A percentile compares a stretch with the other conserved stretches of the same genome.
Conservation (phyloP, 2,113 vertebrate species). For the Philantomba maxwellii region DNA sequence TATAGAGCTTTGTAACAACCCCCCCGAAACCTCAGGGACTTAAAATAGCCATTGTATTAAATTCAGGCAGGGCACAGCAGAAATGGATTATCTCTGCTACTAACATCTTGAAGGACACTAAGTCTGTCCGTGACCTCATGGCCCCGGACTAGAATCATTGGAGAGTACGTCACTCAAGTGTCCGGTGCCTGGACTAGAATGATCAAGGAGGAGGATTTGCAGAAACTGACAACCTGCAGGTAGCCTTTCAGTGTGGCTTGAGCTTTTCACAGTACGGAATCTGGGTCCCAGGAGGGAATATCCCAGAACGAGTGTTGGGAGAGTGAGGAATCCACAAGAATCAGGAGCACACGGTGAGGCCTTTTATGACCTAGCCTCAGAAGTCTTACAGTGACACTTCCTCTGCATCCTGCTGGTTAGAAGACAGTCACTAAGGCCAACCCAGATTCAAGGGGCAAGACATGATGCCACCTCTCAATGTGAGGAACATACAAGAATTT, state of each 20-base stretch:
- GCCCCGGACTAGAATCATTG: not conserved
- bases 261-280: not conserved
- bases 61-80: not conserved
- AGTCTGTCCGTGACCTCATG: not conserved
- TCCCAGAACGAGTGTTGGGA: not conserved
- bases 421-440: not conserved
- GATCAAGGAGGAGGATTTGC: not conserved
- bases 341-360: too few relatives aligned
- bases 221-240: not conserved
- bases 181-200: not conserved
- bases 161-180: not conserved
- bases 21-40: not conserved
- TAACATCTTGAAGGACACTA: not conserved
- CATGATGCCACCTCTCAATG: not conserved
- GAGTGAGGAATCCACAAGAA: not conserved
- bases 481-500: not conserved
- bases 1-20: not conserved
- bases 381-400: not conserved
- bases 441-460: not conserved
- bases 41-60: not conserved
- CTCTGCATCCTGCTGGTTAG: not conserved
- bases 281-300: not conserved
- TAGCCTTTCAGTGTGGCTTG: not conserved
- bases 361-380: not conserved
- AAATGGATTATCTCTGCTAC: not conserved